Evolutionary conservation across 1,140 invertebrate species (phyloP).

Genomic region (Ceratina australensis): DNA sequence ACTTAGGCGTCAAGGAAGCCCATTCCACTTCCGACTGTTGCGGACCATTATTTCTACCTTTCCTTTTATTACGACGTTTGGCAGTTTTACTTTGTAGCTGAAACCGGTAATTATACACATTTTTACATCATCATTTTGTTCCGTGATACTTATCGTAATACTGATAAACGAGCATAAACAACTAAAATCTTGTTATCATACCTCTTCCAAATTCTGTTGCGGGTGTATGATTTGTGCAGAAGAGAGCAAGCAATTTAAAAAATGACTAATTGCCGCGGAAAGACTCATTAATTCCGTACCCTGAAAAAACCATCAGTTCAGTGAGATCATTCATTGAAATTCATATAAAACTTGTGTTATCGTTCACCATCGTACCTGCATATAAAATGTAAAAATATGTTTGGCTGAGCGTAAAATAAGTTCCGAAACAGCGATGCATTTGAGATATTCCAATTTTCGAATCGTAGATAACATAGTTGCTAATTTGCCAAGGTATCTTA

Average conservation of each 20-base stretch:
- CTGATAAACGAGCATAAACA: neutral
- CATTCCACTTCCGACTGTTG: conserved; percentile 85
- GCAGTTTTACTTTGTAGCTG: conserved; percentile 83
- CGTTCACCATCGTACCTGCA: conserved; percentile 83
- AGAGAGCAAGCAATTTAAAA: conserved; percentile 96
- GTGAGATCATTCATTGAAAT: neutral
- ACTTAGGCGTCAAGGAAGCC: conserved; percentile 90
- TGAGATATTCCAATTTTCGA: conserved; percentile 91
- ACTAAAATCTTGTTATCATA: conserved; percentile 66
- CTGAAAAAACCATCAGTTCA: conserved; percentile 67
- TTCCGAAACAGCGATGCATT: conserved; percentile 93
- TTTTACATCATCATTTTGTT: conserved; percentile 8
- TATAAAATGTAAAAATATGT: conserved; percentile 94
- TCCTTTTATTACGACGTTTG: conserved; percentile 85
- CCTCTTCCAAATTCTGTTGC: conserved; percentile 85
- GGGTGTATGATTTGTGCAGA: conserved; percentile 84
- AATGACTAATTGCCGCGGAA: conserved; percentile 94
- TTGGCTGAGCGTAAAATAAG: conserved; percentile 93
- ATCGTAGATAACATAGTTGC: conserved; percentile 88
- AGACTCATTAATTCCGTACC: conserved; percentile 93
- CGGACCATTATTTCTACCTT: conserved; percentile 83
- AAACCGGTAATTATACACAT: conserved; percentile 31
- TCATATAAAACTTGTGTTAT: conserved; percentile 12
- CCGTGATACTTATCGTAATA: conserved; percentile 21
- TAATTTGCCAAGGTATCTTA: conserved; percentile 96